phyloP scores from a whole-genome alignment of 2,888 invertebrate species.

The Portevinia maculata region DNA sequence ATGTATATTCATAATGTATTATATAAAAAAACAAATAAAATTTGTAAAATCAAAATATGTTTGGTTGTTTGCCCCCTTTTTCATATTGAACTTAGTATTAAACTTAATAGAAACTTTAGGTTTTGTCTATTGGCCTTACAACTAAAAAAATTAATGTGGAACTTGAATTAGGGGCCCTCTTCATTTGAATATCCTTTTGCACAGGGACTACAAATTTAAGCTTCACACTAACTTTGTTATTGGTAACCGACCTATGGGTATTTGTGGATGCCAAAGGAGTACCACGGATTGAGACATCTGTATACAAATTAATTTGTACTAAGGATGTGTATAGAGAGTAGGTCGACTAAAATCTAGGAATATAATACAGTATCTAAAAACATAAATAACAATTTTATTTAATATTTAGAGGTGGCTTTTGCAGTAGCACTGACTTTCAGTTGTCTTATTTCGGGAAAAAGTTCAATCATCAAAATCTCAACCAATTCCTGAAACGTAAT shows the following conservation, averaged over 20 bases:
- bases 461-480: slow-evolving; percentile 87
- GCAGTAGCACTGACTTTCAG: slow-evolving; percentile 78
- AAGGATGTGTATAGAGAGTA: slow-evolving; percentile 59
- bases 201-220: too few relatives aligned
- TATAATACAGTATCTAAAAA: slow-evolving; percentile 37
- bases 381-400: slow-evolving; percentile 69
- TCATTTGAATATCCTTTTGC: too few relatives aligned
- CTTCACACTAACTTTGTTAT: too few relatives aligned
- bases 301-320: slow-evolving; percentile 71
- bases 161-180: too few relatives aligned
- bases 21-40: slow-evolving; percentile 23
- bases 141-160: too few relatives aligned
- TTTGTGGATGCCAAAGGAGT: slow-evolving; percentile 38
- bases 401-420: slow-evolving; percentile 38
- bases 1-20: slow-evolving; percentile 1
- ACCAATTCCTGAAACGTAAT: slow-evolving; percentile 85
- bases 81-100: too few relatives aligned
- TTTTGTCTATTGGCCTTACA: too few relatives aligned
- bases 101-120: too few relatives aligned
- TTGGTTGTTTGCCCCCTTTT: too few relatives aligned
- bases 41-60: slow-evolving; percentile 39
- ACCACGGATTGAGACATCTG: slow-evolving; percentile 38
- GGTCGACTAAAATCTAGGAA: slow-evolving; percentile 54
- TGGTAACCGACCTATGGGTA: slow-evolving; percentile 41
- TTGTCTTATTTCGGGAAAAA: slow-evolving; percentile 88